Base-by-base conservation (phyloP, 2,888 invertebrate species). In the Hipparchia sbordonii region DNA sequence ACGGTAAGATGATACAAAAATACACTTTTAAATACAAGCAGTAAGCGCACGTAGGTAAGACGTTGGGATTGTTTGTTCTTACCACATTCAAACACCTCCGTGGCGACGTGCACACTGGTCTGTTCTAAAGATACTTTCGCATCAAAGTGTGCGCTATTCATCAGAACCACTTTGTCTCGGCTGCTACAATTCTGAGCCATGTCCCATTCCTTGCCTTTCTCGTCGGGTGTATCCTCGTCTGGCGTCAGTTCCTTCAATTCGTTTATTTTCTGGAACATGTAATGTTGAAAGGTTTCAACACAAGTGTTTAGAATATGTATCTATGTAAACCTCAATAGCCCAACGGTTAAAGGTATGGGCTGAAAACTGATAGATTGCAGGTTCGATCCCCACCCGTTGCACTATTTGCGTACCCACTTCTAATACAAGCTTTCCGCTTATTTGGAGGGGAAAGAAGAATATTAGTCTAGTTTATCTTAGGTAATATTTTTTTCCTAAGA, bases 51-150 rank as follows among this genome's bases (percentile, higher is more conserved):
- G 9, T 51, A 48, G 48, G 51, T 63, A 33, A 46, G 10, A 33
- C 52, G 63, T 62, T 9, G 13, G 33, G 33, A 52, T 39, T 52
- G 67, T 59, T 72, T 72, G 63, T 73, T 72, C 79, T 83, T 82
- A 93, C 93, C 86, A 76, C 93, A 93, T 69, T 88, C 87, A 74
- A 89, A 93, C 0, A 92, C 89, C 78, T 93, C 93, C 1, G 83
- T 79, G 1, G 91, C 82, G 0, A 90, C 85, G 56, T 92, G 87
- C 0, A 91, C 91, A 68, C 93, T 93, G 72, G 84, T 85, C n/a
- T 82, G 80, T 8, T 91, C 86, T n/a, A 92, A 79, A 0, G 91
- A 86, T 13, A 93, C 85, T 45, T 85, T 77, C 0, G 88, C 87
- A 61, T 88, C 79, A 72, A 91, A 93, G 76, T 93, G 92, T 13